Conservation (phyloP, 2,797 vertebrate genomes). For the Melanotaenia boesemani region DNA sequence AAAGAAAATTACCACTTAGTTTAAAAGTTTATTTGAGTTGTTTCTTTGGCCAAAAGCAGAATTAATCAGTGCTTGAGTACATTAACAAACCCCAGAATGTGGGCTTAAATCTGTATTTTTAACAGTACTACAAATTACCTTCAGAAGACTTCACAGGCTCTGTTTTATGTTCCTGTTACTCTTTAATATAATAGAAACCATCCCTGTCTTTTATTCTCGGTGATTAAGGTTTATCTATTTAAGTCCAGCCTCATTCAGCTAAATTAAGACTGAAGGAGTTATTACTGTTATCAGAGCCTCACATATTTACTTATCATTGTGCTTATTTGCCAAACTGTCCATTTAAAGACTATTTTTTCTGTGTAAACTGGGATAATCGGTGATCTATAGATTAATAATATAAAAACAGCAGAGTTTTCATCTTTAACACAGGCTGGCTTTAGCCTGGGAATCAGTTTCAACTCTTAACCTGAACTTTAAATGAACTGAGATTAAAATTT, state of each 20-base stretch:
- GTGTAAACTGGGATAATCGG: not conserved
- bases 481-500: slow-evolving; percentile 55
- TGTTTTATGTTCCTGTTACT: not conserved
- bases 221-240: not conserved
- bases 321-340: not conserved
- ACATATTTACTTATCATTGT: not conserved
- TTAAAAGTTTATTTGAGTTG: slow-evolving; percentile 6
- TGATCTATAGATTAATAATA: too few species aligned
- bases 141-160: not conserved
- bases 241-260: not conserved
- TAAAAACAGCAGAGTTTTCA: not conserved
- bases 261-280: slow-evolving; percentile 3
- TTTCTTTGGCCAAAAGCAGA: not conserved
- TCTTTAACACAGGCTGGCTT: not conserved
- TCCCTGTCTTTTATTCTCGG: not conserved
- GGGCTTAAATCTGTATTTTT: not conserved
- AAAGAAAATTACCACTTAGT: slow-evolving; percentile 23
- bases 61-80: not conserved
- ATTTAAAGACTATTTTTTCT: not conserved
- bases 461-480: slow-evolving; percentile 19
- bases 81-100: not conserved
- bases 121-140: not conserved
- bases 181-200: not conserved
- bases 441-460: not conserved
- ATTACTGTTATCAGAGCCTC: slow-evolving; percentile 3